A percentile compares a stretch with the other conserved stretches of the same genome.
Evolutionary conservation across 2,797 vertebrate species (phyloP).

Genomic region (Pristis pectinata): DNA sequence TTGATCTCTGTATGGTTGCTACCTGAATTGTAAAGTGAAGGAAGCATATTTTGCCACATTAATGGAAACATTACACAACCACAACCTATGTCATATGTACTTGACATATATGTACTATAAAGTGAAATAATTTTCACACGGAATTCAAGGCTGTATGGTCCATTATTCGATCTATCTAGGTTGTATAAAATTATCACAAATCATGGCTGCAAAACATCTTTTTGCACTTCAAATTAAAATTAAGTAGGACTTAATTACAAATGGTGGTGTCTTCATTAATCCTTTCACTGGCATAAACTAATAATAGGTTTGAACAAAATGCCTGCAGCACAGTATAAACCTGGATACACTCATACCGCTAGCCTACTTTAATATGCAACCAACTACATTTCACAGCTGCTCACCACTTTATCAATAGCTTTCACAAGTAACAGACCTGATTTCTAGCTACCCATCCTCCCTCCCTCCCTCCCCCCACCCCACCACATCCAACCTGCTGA

Average conservation of each 20-base stretch:
- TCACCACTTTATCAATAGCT: slow-evolving; percentile 28
- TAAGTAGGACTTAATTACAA: slow-evolving; percentile 38
- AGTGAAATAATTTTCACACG: background rate
- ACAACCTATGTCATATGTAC: background rate
- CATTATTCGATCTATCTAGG: background rate
- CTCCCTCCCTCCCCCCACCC: too few species aligned
- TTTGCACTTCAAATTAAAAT: slow-evolving; percentile 29
- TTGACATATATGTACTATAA: background rate
- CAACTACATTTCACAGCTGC: slow-evolving; percentile 27
- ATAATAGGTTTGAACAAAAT: slow-evolving; percentile 31
- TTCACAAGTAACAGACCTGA: background rate
- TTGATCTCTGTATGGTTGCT: background rate
- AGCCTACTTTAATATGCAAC: slow-evolving; percentile 27
- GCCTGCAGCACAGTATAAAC: slow-evolving; percentile 36
- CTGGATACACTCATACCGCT: background rate
- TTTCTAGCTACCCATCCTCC: too few species aligned
- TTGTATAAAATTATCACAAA: slow-evolving; percentile 16
- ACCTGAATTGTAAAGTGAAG: background rate
- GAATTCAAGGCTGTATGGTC: background rate
- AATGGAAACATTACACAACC: background rate
- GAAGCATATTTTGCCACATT: background rate
- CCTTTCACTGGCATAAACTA: slow-evolving; percentile 32
- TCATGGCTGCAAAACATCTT: slow-evolving; percentile 28
- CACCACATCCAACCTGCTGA: too few species aligned
- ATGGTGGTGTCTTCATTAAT: slow-evolving; percentile 34